Percentiles rank a stretch among this genome's conserved stretches.
phyloP scores from a whole-genome alignment of 1,140 invertebrate genomes.

The Hypothenemus hampei region DNA sequence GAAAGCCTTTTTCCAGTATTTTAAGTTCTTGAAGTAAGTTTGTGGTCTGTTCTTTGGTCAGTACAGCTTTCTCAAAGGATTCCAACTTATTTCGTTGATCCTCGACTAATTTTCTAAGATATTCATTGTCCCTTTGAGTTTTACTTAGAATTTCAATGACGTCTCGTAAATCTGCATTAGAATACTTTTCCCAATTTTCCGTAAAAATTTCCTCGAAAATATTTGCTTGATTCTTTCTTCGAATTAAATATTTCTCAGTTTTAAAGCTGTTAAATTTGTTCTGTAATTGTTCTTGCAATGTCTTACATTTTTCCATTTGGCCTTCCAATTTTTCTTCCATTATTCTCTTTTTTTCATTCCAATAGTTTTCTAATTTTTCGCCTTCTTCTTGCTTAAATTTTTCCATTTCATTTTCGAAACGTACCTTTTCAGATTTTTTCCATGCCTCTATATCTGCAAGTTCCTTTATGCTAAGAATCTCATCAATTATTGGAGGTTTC shows the following conservation, averaged over 20 bases:
- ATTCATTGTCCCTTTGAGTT: slow-evolving; percentile 47
- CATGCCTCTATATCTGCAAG: slow-evolving; percentile 52
- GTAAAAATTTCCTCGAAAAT: slow-evolving; percentile 28
- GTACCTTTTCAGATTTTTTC: slow-evolving; percentile 50
- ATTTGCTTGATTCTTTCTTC: slow-evolving; percentile 23
- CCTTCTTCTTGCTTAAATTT: slow-evolving; percentile 41
- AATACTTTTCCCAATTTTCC: slow-evolving; percentile 33
- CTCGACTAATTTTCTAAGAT: slow-evolving; percentile 42
- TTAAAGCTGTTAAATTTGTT: slow-evolving; percentile 30
- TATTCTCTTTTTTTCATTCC: slow-evolving; percentile 31
- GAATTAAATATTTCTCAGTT: slow-evolving; percentile 28
- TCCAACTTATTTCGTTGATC: slow-evolving; percentile 45
- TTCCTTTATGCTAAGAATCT: slow-evolving; percentile 49
- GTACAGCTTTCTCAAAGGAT: slow-evolving; percentile 43
- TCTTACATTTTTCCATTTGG: slow-evolving; percentile 40
- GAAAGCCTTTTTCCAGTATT: slow-evolving; percentile 49
- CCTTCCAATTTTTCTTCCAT: slow-evolving; percentile 47
- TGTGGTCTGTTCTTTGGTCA: slow-evolving; percentile 48
- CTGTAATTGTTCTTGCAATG: slow-evolving; percentile 32
- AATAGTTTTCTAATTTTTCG: slow-evolving; percentile 17
- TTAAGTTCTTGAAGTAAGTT: slow-evolving; percentile 48
- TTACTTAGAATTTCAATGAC: slow-evolving; percentile 29
- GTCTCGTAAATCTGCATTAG: slow-evolving; percentile 10
- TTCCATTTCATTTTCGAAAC: slow-evolving; percentile 48
- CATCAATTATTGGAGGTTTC: slow-evolving; percentile 48